Percentiles rank a stretch among this genome's conserved stretches.
These are phyloP conservation scores for Clupea harengus DNA, from an alignment of 2,113 vertebrate genomes.

Conservation along the genomic window DNA sequence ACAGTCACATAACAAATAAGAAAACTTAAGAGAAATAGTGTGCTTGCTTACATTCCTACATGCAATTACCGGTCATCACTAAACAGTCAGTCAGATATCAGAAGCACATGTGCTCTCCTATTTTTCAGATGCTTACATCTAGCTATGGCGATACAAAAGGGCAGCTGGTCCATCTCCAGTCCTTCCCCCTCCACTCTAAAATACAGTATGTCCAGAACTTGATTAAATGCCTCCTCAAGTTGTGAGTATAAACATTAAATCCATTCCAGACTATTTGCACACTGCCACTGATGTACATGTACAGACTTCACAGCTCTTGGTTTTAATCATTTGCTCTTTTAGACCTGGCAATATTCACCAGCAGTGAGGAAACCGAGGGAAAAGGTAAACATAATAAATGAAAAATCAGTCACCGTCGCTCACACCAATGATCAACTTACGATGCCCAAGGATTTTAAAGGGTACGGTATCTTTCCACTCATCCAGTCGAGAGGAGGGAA, in stretches of 20 bases:
- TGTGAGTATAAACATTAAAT: neutral
- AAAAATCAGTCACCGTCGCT: conserved; percentile 46
- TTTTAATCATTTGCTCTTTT: conserved; percentile 56
- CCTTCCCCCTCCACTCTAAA: neutral
- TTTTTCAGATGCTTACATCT: neutral
- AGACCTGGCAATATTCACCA: conserved; percentile 37
- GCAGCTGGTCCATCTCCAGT: neutral
- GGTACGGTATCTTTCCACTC: neutral
- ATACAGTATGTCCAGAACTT: neutral
- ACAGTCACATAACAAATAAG: too few relatives aligned
- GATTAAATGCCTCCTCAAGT: neutral
- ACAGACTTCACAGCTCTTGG: conserved; percentile 33
- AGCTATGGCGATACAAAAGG: neutral
- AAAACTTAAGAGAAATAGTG: too few relatives aligned
- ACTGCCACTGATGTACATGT: conserved; percentile 47
- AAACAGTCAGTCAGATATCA: too few relatives aligned
- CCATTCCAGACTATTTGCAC: conserved; percentile 44
- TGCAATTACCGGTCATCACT: too few relatives aligned
- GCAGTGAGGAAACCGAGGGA: neutral
- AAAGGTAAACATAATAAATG: neutral
- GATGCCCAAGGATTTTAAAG: neutral
- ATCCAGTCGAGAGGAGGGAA: neutral
- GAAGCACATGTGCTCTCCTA: neutral
- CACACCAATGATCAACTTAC: conserved; percentile 32
- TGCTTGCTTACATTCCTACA: neutral